Base-by-base conservation (phyloP, 2,888 invertebrate genomes). In the Agriotes lineatus region DNA sequence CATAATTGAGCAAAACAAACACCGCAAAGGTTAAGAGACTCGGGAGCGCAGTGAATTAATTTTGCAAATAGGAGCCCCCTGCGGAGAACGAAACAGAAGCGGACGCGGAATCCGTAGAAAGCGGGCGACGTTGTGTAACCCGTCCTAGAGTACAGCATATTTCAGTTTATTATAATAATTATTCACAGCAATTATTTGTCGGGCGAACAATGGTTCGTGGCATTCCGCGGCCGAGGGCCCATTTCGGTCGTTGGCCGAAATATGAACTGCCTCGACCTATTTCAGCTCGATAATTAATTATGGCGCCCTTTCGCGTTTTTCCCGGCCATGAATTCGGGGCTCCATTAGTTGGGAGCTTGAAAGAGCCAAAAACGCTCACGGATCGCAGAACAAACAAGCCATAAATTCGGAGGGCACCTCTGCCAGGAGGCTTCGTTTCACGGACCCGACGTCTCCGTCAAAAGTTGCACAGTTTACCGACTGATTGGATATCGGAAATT, bases 401-500 rank as follows among this genome's bases (percentile, higher is more conserved):
- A 37, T 52, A 52, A 62, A 62, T 62, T 37, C 19, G 33, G 22
- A 58, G 39, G n/a, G n/a, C 44, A n/a, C 37, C 12, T 42, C 12
- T 44, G 25, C 25, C 39, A 37, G 20, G 12, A 54, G 54, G 54
- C n/a, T 18, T 35, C 39, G 57, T 39, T 57, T 57, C 39, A 39
- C 12, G 37, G 37, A 39, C 39, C 14, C 14, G 19, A 22, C 16
- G 35, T 18, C 37, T 57, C 57, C 57, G 19, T 20, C 37, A 57
- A 57, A 57, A 57, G 44, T 45, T 59, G n/a, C 59, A 25, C 37
- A 14, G 59, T 42, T 59, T 60, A 30, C 33, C 60, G 48, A 12
- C 22, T 60, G 60, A 60, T 60, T 48, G 44, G 48, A 60, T 60
- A 60, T 48, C 60, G 60, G 33, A 60, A 60, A 60, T 60, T 60